Base-by-base conservation (phyloP, 1,140 invertebrate genomes). In the Homarus americanus region DNA sequence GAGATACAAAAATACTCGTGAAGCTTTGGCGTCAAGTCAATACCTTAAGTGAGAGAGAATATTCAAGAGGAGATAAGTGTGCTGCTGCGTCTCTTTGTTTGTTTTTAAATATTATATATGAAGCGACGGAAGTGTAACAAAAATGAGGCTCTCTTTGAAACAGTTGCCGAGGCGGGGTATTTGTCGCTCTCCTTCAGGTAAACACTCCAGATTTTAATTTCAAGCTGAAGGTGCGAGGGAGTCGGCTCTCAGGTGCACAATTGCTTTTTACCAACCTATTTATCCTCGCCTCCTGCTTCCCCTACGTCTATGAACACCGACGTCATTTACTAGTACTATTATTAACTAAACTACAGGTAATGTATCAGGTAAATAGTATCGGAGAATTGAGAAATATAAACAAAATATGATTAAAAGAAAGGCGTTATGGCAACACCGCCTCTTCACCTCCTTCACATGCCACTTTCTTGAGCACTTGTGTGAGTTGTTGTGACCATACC, bases 91-190 rank as follows among this genome's bases (percentile, higher is more conserved):
- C 75, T 87, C 28, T 87, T 75, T 87, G 79, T 87, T 75, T 79
- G 53, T 79, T 87, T 87, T 87, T 87, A 41, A 87, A 87, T 87
- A 87, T 76, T 80, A 87, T 80, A 87, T 76, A 87, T 87, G 86
- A 80, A 32, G 53, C 24, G 44, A 49, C 28, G 53, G 28, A 10
- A 34, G 28, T 34, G 28, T 9, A 3, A 40, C 34, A 58, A 40
- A 40, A 7, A 34, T 40, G 73, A 76, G 20, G 28, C n/a, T 9
- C 40, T 28, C 63, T 69, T 69, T 69, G 32, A 28, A 24, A 58
- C 36, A 75, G 32, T 12, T 12, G 40, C n/a, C 32, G 78, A 58
- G 49, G 40, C 36, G 53, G 58, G 58, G 76, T 88, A 63, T 88
- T 80, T 79, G 58, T 34, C 86, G n/a, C 38, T 40, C 38, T 40